Conservation (phyloP, 2,888 invertebrate species). For the Lysandra bellargus region DNA sequence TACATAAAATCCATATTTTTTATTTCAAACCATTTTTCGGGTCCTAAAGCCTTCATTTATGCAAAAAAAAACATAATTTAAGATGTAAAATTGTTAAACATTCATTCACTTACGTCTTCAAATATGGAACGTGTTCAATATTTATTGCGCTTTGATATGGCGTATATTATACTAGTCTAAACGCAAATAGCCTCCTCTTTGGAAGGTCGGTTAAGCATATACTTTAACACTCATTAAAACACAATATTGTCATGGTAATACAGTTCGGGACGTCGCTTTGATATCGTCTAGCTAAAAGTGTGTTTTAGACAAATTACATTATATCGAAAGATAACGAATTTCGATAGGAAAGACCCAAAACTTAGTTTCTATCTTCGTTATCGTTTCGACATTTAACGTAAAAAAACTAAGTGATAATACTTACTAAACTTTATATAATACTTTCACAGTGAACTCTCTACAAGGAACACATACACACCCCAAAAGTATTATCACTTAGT, state of each 20-base stretch:
- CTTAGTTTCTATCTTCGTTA: background rate
- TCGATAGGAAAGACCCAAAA: background rate
- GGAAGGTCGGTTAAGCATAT: background rate
- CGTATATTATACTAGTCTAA: slow-evolving; percentile 1
- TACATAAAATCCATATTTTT: too few species aligned
- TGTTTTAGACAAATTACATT: background rate
- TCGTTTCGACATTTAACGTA: background rate
- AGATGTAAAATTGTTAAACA: too few species aligned
- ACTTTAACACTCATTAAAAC: slow-evolving; percentile 46
- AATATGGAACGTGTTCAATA: background rate
- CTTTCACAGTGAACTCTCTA: too few species aligned
- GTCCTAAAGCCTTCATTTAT: too few species aligned
- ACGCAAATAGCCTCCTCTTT: slow-evolving; percentile 1
- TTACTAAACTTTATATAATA: too few species aligned
- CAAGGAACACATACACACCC: too few species aligned
- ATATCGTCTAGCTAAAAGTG: slow-evolving; percentile 65
- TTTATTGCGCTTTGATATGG: slow-evolving; percentile 26
- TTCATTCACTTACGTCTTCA: background rate
- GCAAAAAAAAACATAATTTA: too few species aligned
- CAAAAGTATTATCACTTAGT: too few species aligned
- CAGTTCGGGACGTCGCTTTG: slow-evolving; percentile 70
- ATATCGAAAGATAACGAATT: background rate
- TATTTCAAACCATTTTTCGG: too few species aligned
- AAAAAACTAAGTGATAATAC: too few species aligned
- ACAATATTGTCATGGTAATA: slow-evolving; percentile 71